These are phyloP conservation scores for Pyrgus malvae DNA, from an alignment of 2,888 invertebrate species.

Conservation along the genomic window DNA sequence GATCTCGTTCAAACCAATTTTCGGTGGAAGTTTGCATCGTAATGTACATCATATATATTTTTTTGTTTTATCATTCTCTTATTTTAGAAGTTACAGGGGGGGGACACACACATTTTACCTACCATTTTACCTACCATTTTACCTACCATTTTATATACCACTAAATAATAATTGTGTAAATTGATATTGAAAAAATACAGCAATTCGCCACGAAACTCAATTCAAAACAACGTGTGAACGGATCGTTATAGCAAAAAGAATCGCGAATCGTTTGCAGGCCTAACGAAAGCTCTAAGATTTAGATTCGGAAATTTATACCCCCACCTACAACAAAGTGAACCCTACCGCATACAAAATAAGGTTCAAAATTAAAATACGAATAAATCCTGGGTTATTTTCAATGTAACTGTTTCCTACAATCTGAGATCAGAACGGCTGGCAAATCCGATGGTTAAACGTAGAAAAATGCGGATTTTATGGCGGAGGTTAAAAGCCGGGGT, in stretches of 20 bases:
- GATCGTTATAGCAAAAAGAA: conserved; percentile 31
- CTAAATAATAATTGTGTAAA: too few relatives aligned
- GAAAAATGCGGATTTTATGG: conserved; percentile 53
- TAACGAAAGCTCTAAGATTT: conserved; percentile 33
- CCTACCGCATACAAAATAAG: conserved; percentile 29
- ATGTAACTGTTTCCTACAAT: conserved; percentile 57
- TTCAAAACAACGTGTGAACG: too few relatives aligned
- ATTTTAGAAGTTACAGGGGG: too few relatives aligned
- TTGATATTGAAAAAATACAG: too few relatives aligned
- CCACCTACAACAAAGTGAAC: conserved; percentile 18
- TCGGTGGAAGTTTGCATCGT: too few relatives aligned
- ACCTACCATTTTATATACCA: too few relatives aligned
- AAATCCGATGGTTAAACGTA: conserved; percentile 51
- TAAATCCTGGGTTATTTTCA: conserved; percentile 35
- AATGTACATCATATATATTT: too few relatives aligned
- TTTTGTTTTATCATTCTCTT: too few relatives aligned
- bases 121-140: too few relatives aligned
- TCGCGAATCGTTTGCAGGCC: conserved; percentile 31
- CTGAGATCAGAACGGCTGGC: conserved; percentile 51
- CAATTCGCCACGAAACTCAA: too few relatives aligned
- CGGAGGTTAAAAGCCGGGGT: conserved; percentile 46
- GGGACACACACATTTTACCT: too few relatives aligned
- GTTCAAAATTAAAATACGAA: conserved; percentile 28
- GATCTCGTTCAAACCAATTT: too few relatives aligned
- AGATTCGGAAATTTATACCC: conserved; percentile 32